A percentile compares a stretch with the other conserved stretches of the same genome.
Conservation (phyloP, 2,113 vertebrate species). For the Antidorcas marsupialis region DNA sequence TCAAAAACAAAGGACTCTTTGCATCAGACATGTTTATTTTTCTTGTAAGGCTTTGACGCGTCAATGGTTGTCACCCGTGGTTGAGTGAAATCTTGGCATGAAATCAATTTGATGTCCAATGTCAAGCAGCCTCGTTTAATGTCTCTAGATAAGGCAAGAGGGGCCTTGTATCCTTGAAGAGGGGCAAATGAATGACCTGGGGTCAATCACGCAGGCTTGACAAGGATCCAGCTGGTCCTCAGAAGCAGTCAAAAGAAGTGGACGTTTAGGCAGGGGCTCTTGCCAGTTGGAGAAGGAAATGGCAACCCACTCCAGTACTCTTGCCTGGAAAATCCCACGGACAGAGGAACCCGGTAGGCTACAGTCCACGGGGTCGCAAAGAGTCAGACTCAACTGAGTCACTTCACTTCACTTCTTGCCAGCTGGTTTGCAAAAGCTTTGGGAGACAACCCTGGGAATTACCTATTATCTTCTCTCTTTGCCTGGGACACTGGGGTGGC, state of each 20-base stretch:
- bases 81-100: slow-evolving; percentile 82
- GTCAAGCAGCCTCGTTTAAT: slow-evolving; percentile 77
- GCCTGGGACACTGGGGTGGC: too few relatives aligned
- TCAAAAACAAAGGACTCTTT: slow-evolving; percentile 75
- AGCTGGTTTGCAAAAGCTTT: background rate
- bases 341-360: too few relatives aligned
- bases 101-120: slow-evolving; percentile 82
- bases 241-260: slow-evolving; percentile 8
- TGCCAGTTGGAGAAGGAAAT: background rate
- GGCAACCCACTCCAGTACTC: too few relatives aligned
- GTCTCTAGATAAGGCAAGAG: slow-evolving; percentile 74
- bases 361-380: too few relatives aligned
- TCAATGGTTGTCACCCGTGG: slow-evolving; percentile 80
- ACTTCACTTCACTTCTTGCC: background rate
- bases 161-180: slow-evolving; percentile 63
- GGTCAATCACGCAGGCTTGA: slow-evolving; percentile 67
- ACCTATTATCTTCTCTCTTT: background rate
- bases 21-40: slow-evolving; percentile 81
- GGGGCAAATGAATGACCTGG: slow-evolving; percentile 61
- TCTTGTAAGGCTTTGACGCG: slow-evolving; percentile 79
- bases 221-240: slow-evolving; percentile 6
- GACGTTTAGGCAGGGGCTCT: background rate
- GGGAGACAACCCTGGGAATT: background rate
- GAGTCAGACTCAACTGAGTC: too few relatives aligned
- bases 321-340: too few relatives aligned